Percentiles rank a stretch among this genome's conserved stretches.
Conservation (phyloP, 2,113 vertebrate species). For the Coptodon rendalli region DNA sequence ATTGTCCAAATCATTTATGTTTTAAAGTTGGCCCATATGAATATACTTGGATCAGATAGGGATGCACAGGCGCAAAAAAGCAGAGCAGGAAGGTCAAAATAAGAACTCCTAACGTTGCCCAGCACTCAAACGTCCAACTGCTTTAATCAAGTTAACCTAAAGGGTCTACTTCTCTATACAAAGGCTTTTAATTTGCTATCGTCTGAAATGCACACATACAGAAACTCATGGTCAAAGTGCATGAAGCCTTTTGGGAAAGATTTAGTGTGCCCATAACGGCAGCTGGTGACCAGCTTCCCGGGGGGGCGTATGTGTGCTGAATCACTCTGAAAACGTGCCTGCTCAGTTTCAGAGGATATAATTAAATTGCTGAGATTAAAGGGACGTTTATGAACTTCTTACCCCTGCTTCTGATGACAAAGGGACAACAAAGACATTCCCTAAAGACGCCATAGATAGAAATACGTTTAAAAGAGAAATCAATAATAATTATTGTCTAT, state of each 20-base stretch:
- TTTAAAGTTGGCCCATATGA: background rate
- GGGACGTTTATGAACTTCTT: slow-evolving; percentile 24
- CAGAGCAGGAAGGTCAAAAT: background rate
- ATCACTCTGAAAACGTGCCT: background rate
- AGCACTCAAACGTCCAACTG: background rate
- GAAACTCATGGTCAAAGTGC: background rate
- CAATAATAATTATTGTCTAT: slow-evolving; percentile 22
- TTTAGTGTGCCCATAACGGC: background rate
- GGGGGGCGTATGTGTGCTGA: background rate
- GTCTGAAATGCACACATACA: background rate
- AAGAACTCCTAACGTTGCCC: background rate
- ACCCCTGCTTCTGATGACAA: background rate
- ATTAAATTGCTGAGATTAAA: slow-evolving; percentile 37
- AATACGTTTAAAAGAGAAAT: slow-evolving; percentile 19
- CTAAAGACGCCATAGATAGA: background rate
- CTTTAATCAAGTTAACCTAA: background rate
- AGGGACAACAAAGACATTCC: slow-evolving; percentile 3
- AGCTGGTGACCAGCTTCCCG: slow-evolving; percentile 1
- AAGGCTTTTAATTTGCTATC: background rate
- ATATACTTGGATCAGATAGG: background rate
- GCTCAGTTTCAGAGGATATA: slow-evolving; percentile 21
- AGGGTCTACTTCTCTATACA: background rate
- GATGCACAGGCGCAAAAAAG: background rate
- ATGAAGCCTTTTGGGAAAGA: background rate
- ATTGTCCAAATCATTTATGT: background rate